Percentiles rank a stretch among this genome's conserved stretches.
Evolutionary conservation across 2,113 vertebrate species (phyloP).

Genomic region (Neotragus moschatus): DNA sequence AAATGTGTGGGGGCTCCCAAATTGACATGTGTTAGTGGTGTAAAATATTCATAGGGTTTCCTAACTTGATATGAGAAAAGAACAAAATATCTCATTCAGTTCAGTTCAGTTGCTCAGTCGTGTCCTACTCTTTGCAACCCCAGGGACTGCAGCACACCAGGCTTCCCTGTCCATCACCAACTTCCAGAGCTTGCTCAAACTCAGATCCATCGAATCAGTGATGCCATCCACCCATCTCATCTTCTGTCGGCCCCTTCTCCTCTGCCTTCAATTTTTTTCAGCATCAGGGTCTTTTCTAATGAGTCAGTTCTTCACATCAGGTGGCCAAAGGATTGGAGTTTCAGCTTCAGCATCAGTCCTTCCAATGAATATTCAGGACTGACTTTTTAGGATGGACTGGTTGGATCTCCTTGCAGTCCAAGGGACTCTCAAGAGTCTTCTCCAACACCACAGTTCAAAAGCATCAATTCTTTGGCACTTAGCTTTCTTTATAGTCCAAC

Average conservation of each 20-base stretch:
- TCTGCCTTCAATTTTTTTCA: background rate
- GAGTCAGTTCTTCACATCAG: background rate
- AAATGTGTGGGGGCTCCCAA: background rate
- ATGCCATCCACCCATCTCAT: background rate
- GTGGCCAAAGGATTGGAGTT: background rate
- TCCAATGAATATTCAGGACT: background rate
- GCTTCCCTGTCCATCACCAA: background rate
- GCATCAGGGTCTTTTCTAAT: background rate
- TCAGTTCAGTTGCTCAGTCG: background rate
- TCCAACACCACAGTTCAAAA: background rate
- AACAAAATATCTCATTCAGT: background rate
- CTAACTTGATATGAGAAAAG: background rate
- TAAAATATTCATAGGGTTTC: background rate
- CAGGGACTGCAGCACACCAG: background rate
- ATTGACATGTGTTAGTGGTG: background rate
- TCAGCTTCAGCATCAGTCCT: background rate
- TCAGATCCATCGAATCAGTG: background rate
- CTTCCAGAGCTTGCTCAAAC: background rate
- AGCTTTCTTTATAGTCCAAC: background rate
- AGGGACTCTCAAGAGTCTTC: background rate
- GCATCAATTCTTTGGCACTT: rapidly evolving
- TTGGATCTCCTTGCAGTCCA: background rate
- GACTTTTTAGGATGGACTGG: background rate
- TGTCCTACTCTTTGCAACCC: background rate
- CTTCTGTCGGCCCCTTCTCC: rapidly evolving